phyloP scores from a whole-genome alignment of 2,888 invertebrate species.

The Sisyra terminalis region DNA sequence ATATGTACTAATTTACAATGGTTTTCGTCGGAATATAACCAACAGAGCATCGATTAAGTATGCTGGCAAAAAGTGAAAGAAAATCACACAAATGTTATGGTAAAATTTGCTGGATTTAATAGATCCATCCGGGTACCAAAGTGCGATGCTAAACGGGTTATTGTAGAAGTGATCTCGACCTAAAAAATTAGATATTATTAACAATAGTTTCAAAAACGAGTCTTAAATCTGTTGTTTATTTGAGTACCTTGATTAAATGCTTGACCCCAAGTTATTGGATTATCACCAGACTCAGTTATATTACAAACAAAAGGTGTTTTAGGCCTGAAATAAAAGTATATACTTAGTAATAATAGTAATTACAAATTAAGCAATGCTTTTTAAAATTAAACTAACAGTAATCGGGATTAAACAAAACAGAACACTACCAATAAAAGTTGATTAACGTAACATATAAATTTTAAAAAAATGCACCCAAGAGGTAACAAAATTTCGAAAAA shows the following conservation, averaged over 20 bases:
- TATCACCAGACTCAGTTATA: constrained; percentile 56
- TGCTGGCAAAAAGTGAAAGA: constrained; percentile 62
- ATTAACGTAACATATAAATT: too few species aligned
- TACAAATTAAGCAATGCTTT: not conserved
- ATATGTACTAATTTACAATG: constrained; percentile 45
- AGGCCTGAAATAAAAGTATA: constrained; percentile 24
- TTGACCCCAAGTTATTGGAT: constrained; percentile 73
- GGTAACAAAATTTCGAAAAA: too few species aligned
- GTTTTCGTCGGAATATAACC: constrained; percentile 49
- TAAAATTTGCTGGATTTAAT: constrained; percentile 47
- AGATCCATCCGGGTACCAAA: constrained; percentile 68
- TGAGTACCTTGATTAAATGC: constrained; percentile 51
- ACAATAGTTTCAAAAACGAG: not conserved
- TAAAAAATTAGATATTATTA: constrained; percentile 14
- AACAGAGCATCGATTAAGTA: constrained; percentile 57
- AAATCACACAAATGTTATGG: constrained; percentile 47
- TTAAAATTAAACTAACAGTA: not conserved
- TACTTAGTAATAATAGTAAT: not conserved
- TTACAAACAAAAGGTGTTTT: constrained; percentile 48
- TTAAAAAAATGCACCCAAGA: too few species aligned
- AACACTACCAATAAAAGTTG: too few species aligned
- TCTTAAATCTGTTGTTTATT: constrained; percentile 4
- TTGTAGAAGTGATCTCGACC: constrained; percentile 41
- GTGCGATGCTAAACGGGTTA: constrained; percentile 57
- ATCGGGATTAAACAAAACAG: too few species aligned